Percentiles rank a stretch among this genome's conserved stretches.
Conservation (phyloP, 1,140 invertebrate species). For the Copidosoma floridanum region DNA sequence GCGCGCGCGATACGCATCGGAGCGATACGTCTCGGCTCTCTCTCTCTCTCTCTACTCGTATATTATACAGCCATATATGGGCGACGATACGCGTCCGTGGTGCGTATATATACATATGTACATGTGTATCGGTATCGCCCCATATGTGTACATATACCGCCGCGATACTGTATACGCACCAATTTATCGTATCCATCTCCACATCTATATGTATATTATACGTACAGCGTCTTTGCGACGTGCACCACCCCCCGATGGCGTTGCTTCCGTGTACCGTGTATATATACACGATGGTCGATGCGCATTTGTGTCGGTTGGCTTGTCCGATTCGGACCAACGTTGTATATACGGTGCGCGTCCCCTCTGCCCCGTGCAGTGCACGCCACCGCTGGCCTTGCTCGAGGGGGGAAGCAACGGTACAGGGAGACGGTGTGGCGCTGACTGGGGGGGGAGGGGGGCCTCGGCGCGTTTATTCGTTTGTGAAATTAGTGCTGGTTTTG, state of each 20-base stretch:
- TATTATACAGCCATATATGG: no score
- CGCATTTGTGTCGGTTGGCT: slow-evolving; percentile 45
- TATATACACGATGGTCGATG: slow-evolving; percentile 36
- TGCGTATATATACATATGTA: no score
- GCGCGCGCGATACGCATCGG: no score
- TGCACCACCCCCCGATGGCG: background rate
- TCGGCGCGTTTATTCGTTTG: slow-evolving; percentile 55
- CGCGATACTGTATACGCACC: no score
- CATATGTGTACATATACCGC: no score
- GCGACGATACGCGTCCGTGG: slow-evolving; percentile 29
- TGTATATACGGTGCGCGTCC: no score
- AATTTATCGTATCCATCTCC: slow-evolving; percentile 11
- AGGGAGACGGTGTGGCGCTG: background rate
- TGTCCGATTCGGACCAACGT: no score
- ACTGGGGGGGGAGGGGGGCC: slow-evolving; percentile 11
- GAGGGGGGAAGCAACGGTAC: background rate
- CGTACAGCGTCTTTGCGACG: no score
- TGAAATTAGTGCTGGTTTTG: slow-evolving; percentile 58
- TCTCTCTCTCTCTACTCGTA: no score
- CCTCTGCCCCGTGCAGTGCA: no score
- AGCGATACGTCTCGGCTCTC: no score
- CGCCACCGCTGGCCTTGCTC: slow-evolving; percentile 1
- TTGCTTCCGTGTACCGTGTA: slow-evolving; percentile 26
- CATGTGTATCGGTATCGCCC: slow-evolving; percentile 53
- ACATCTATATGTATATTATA: no score